A percentile compares a stretch with the other conserved stretches of the same genome.
These are phyloP conservation scores for Disparrhopalites patrizii DNA, from an alignment of 2,888 invertebrate species.

Conservation along the genomic window DNA sequence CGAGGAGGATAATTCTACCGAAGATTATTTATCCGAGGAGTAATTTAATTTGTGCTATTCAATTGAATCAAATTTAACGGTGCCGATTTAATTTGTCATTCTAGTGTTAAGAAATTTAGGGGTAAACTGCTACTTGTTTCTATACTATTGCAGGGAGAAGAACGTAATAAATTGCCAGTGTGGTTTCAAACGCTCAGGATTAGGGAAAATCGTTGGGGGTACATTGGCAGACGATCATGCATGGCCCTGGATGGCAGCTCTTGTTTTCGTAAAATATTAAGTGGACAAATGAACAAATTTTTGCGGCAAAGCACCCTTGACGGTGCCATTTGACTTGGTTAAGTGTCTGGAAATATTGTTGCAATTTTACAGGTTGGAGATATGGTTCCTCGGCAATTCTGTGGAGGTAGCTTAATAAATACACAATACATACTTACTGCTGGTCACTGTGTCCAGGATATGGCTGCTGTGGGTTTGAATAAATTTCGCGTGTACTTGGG, in stretches of 20 bases:
- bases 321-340: too few relatives aligned
- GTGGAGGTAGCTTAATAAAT: slow-evolving; percentile 37
- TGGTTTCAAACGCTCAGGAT: slow-evolving; percentile 8
- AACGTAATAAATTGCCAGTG: slow-evolving; percentile 9
- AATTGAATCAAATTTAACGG: too few relatives aligned
- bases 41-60: too few relatives aligned
- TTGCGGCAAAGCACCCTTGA: too few relatives aligned
- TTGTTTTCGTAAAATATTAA: too few relatives aligned
- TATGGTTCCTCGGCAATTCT: slow-evolving; percentile 29
- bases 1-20: too few relatives aligned
- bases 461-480: slow-evolving; percentile 22
- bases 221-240: slow-evolving; percentile 32
- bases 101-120: too few relatives aligned
- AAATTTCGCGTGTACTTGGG: slow-evolving; percentile 38
- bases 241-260: slow-evolving; percentile 45
- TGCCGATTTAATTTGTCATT: too few relatives aligned
- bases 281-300: too few relatives aligned
- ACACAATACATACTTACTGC: slow-evolving; percentile 38
- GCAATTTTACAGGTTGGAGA: slow-evolving; percentile 18
- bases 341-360: too few relatives aligned
- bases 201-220: slow-evolving; percentile 42
- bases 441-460: slow-evolving; percentile 36
- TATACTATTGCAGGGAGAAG: not conserved
- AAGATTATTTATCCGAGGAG: too few relatives aligned
- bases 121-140: too few relatives aligned